Conservation (phyloP, 2,888 invertebrate species). For the Tetropium fuscum region DNA sequence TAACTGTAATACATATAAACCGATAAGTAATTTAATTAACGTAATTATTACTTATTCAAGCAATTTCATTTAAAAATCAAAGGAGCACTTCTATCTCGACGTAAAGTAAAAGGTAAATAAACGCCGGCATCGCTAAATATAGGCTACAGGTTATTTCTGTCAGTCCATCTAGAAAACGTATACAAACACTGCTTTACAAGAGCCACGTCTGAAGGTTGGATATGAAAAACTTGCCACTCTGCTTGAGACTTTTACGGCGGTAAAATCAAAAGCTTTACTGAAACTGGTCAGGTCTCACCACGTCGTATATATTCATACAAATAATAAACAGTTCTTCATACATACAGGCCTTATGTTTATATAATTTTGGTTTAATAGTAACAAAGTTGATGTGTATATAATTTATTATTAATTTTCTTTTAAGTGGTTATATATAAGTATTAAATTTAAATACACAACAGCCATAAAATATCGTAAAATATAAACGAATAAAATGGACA, state of each 20-base stretch:
- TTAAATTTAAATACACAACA: constrained; percentile 19
- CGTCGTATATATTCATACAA: constrained; percentile 37
- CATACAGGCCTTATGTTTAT: constrained; percentile 35
- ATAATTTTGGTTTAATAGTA: constrained; percentile 28
- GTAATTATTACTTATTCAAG: too few relatives aligned
- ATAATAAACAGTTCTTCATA: constrained; percentile 40
- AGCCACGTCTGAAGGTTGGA: constrained; percentile 32
- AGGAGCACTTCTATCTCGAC: too few relatives aligned
- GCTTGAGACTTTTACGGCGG: constrained; percentile 37
- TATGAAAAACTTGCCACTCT: constrained; percentile 33
- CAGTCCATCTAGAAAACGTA: constrained; percentile 20
- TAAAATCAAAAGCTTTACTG: constrained; percentile 40
- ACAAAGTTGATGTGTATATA: constrained; percentile 30
- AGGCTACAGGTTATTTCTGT: constrained; percentile 36
- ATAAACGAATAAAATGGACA: constrained; percentile 16
- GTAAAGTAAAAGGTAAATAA: constrained; percentile 29
- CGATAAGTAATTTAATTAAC: too few relatives aligned
- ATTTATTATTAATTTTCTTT: constrained; percentile 26
- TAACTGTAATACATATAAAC: neutral
- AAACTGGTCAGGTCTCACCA: constrained; percentile 42
- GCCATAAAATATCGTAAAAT: constrained; percentile 14
- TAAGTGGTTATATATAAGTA: constrained; percentile 20
- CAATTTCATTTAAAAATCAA: too few relatives aligned
- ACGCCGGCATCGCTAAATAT: constrained; percentile 29
- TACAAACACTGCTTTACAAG: constrained; percentile 26